Evolutionary conservation across 2,888 invertebrate species (phyloP).

Genomic region (Volucella zonaria): DNA sequence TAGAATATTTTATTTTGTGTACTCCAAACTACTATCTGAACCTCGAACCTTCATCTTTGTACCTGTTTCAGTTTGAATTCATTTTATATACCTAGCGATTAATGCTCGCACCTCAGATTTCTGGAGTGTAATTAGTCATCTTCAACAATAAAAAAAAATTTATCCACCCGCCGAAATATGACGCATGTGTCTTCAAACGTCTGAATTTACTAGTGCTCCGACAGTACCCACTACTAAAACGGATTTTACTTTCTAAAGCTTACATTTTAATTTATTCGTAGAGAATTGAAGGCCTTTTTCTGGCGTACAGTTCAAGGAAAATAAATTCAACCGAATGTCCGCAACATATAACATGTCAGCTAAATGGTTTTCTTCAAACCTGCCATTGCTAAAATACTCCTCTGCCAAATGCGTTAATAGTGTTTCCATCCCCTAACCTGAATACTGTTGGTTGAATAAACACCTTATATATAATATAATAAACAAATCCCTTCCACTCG

Average conservation of each 20-base stretch:
- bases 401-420: conserved; percentile 61
- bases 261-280: conserved; percentile 57
- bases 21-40: conserved; percentile 77
- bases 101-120: conserved; percentile 67
- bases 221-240: conserved; percentile 45
- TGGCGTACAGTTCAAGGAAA: conserved; percentile 68
- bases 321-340: conserved; percentile 72
- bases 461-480: conserved; percentile 8
- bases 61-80: conserved; percentile 74
- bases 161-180: conserved; percentile 69
- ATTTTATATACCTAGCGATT: conserved; percentile 50
- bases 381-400: conserved; percentile 66
- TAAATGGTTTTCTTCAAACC: conserved; percentile 68
- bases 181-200: conserved; percentile 74
- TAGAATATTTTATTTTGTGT: conserved; percentile 74
- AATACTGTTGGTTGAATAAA: conserved; percentile 22
- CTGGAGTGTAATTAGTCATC: conserved; percentile 73
- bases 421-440: conserved; percentile 60
- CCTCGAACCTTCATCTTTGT: conserved; percentile 73
- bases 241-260: conserved; percentile 42
- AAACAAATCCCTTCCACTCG: conserved; percentile 20
- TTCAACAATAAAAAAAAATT: conserved; percentile 71
- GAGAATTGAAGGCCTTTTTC: conserved; percentile 65
- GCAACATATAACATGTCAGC: conserved; percentile 73
- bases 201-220: conserved; percentile 74